Base-by-base conservation (phyloP, 2,797 vertebrate genomes). In the Liparis tanakae region DNA sequence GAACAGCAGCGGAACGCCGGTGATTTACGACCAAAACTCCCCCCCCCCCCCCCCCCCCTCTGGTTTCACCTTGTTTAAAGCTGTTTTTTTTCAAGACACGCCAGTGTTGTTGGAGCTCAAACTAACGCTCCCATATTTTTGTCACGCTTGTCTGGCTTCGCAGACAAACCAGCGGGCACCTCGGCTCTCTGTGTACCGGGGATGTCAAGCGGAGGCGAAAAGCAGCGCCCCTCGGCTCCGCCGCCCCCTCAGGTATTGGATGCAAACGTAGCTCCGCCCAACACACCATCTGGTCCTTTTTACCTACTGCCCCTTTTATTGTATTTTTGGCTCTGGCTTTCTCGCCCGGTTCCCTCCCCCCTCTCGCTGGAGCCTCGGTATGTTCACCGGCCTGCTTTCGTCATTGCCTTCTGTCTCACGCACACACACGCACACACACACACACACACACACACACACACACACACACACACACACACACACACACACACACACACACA, bases 121-220 rank as follows among this genome's bases (percentile, higher is more conserved):
- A 18, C 73, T 76, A 72, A 83, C 30, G 18, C 67, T 48, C 6
- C 15, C 54, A 53, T 78, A 7, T 86, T 85, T 76, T 61, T 76
- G 57, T 88, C 39, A 69, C 22, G 39, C 75, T 70, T 58, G 72
- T 53, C 71, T 80, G 78, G 18, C 67, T 84, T 77, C 79, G 67
- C 93, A 99, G 98, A 88, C 98, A 99, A 94, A 99, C 97, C 85
- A 99, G 97, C 73, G 95, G 98, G 81, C 98, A 99, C 91, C 96
- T 99, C 76, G 98, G 97, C 90, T 99, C 98, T 62, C 87, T 99
- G 69, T 99, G 97, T 87, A 99, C 95, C 20, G 98, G 98, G 74
- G 98, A 99, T 74, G 94, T 99, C 94, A 99, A 99, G 93, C 96
- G 98, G 86, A 96, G 98, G 90, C 95, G 98, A 79, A 99, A 99